Percentiles rank a stretch among this genome's conserved stretches.
phyloP scores from a whole-genome alignment of 2,888 invertebrate genomes.

The Chironomus riparius region DNA sequence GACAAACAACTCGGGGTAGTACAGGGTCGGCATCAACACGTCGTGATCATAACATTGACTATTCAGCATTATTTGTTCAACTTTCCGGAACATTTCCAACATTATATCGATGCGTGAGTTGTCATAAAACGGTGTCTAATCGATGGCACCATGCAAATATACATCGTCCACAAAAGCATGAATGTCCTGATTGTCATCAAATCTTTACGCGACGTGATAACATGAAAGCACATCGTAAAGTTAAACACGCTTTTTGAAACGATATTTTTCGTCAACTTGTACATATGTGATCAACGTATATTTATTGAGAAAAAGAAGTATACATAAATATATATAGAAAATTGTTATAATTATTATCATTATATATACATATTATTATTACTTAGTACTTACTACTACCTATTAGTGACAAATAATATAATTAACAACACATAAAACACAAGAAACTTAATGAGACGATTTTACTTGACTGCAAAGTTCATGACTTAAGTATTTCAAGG shows the following conservation, averaged over 20 bases:
- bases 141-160: slow-evolving; percentile 55
- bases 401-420: background rate
- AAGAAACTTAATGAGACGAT: background rate
- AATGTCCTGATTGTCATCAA: slow-evolving; percentile 50
- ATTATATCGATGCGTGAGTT: slow-evolving; percentile 50
- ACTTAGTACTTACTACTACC: background rate
- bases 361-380: too few relatives aligned
- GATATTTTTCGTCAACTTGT: slow-evolving; percentile 45
- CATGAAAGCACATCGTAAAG: slow-evolving; percentile 54
- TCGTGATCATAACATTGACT: slow-evolving; percentile 43
- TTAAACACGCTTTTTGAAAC: slow-evolving; percentile 48
- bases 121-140: slow-evolving; percentile 53
- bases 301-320: background rate
- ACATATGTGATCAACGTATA: slow-evolving; percentile 45
- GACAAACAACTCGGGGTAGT: background rate
- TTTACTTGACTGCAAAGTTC: too few relatives aligned
- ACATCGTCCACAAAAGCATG: slow-evolving; percentile 50
- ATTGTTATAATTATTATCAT: background rate
- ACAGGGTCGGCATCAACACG: slow-evolving; percentile 36
- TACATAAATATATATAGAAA: background rate
- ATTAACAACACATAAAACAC: background rate
- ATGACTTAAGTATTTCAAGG: too few relatives aligned
- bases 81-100: slow-evolving; percentile 42
- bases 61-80: slow-evolving; percentile 42
- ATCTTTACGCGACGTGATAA: slow-evolving; percentile 55